These are phyloP conservation scores for Muscidifurax raptorellus DNA, from an alignment of 1,140 invertebrate species.

Conservation along the genomic window DNA sequence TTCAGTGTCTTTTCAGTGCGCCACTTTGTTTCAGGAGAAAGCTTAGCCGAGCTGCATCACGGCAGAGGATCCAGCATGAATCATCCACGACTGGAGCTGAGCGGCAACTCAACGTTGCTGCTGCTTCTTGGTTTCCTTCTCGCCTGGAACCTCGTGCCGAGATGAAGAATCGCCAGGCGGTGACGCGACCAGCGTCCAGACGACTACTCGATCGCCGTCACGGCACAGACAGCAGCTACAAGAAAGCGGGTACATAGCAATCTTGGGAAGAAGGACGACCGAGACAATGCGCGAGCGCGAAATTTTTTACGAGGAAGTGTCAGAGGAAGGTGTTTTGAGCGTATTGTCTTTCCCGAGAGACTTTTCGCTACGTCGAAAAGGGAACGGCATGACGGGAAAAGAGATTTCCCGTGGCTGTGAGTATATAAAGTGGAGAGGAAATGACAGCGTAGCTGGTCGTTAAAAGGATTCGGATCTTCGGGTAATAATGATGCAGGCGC, in stretches of 20 bases:
- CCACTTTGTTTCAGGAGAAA: conserved; percentile 77
- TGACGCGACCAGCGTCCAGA: conserved; percentile 5
- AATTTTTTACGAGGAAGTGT: not conserved
- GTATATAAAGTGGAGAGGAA: no score
- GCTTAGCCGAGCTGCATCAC: conserved; percentile 79
- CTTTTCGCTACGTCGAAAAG: not conserved
- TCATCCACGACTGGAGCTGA: conserved; percentile 13
- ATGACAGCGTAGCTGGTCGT: no score
- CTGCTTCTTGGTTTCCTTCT: conserved; percentile 52
- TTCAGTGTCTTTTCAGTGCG: conserved; percentile 61
- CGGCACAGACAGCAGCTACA: no score
- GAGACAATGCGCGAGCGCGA: no score
- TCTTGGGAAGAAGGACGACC: not conserved
- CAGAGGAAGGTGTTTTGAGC: not conserved
- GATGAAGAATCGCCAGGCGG: conserved; percentile 57
- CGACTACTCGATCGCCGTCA: not conserved
- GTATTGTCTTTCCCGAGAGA: not conserved
- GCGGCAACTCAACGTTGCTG: conserved; percentile 34
- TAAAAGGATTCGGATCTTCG: no score
- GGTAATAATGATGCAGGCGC: no score
- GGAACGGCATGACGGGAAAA: no score
- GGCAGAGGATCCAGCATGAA: conserved; percentile 62
- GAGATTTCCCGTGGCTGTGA: no score
- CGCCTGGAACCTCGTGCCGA: conserved; percentile 56
- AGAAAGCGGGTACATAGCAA: not conserved